Evolutionary conservation across 2,113 vertebrate genomes (phyloP).

Genomic region (Hyla sarda): DNA sequence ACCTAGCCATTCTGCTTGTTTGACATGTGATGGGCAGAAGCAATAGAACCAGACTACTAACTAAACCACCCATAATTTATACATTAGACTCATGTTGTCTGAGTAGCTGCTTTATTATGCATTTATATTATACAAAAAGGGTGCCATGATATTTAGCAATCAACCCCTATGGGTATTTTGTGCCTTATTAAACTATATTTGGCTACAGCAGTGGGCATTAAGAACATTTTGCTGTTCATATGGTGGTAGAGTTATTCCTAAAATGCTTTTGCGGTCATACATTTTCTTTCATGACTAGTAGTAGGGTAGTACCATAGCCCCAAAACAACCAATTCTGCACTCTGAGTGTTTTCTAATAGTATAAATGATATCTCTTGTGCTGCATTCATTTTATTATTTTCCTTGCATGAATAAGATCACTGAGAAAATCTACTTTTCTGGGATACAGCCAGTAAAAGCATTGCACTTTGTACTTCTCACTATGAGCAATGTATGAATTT

Average conservation of each 20-base stretch:
- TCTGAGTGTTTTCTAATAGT: background rate
- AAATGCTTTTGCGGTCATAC: background rate
- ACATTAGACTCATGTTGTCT: too few relatives aligned
- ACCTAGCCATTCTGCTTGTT: too few relatives aligned
- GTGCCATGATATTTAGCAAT: background rate
- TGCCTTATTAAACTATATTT: background rate
- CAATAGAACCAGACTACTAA: too few relatives aligned
- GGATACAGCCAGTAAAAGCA: constrained; percentile 30
- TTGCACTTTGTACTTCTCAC: constrained; percentile 36
- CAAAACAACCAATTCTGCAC: background rate
- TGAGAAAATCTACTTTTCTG: constrained; percentile 1
- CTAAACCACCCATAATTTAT: too few relatives aligned
- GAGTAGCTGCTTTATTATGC: too few relatives aligned
- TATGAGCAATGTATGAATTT: constrained; percentile 52
- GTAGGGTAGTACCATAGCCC: background rate
- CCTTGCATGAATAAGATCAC: constrained; percentile 21
- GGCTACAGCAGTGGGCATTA: background rate
- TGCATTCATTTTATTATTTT: constrained; percentile 38
- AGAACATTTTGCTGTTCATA: background rate
- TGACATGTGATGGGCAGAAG: too few relatives aligned
- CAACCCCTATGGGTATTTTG: background rate
- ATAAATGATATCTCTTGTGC: background rate
- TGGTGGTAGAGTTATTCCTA: background rate
- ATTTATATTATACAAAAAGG: too few relatives aligned
- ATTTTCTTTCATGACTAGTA: background rate